Percentiles rank a stretch among this genome's conserved stretches.
phyloP scores from a whole-genome alignment of 2,797 vertebrate genomes.

The Enoplosus armatus region DNA sequence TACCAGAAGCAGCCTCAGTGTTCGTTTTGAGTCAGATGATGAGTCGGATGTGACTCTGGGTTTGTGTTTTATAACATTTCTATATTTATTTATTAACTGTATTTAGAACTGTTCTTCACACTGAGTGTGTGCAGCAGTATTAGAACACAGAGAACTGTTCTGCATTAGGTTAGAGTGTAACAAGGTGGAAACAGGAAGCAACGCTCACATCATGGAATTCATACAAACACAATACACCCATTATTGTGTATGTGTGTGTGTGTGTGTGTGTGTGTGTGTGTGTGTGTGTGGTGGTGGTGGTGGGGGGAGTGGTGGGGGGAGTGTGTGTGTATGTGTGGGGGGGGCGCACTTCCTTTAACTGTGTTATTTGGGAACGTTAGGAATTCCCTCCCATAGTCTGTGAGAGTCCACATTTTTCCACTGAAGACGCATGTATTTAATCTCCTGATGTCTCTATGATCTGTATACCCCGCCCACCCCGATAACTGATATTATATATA shows the following conservation, averaged over 20 bases:
- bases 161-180: background rate
- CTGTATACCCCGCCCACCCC: too few species aligned
- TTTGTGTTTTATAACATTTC: background rate
- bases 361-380: too few species aligned
- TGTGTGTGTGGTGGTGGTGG: too few species aligned
- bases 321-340: too few species aligned
- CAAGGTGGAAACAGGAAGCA: conserved; percentile 23
- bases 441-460: too few species aligned
- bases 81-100: background rate
- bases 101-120: background rate
- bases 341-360: background rate
- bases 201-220: background rate
- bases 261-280: too few species aligned
- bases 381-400: too few species aligned
- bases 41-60: background rate
- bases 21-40: background rate
- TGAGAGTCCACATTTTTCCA: too few species aligned
- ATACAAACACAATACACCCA: conserved; percentile 16
- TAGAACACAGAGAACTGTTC: background rate
- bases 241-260: background rate
- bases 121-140: too few species aligned
- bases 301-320: too few species aligned
- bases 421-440: too few species aligned
- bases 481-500: too few species aligned
- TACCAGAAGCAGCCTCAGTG: background rate